Evolutionary conservation across 2,888 invertebrate genomes (phyloP).

Genomic region (Halictus quadricinctus): DNA sequence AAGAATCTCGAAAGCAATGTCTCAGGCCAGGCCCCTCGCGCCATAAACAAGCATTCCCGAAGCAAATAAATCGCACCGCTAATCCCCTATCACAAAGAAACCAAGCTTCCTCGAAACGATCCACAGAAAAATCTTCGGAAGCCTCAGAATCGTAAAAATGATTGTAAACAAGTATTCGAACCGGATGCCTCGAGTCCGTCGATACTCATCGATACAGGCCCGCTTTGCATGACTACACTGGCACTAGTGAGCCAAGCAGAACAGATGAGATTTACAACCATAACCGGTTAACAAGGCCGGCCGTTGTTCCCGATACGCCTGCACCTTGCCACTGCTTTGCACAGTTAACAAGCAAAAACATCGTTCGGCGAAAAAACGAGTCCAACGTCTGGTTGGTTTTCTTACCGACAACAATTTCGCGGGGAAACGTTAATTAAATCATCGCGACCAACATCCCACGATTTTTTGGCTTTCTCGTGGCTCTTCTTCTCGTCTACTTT

Average conservation of each 20-base stretch:
- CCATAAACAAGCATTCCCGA: neutral
- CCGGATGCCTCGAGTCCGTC: neutral
- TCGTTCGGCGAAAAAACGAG: conserved; percentile 11
- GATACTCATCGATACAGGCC: neutral
- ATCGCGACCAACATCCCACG: neutral
- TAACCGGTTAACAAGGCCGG: conserved; percentile 39
- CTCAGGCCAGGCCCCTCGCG: neutral
- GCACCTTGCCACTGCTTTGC: conserved; percentile 24
- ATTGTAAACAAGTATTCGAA: neutral
- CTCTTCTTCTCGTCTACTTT: neutral
- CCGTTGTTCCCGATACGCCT: conserved; percentile 20
- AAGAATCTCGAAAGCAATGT: too few relatives aligned
- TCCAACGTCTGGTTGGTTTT: neutral
- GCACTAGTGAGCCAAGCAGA: neutral
- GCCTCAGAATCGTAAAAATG: neutral
- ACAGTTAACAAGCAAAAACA: conserved; percentile 46
- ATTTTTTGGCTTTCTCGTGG: neutral
- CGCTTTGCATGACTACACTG: neutral
- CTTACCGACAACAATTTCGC: neutral
- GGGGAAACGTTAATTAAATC: conserved; percentile 26
- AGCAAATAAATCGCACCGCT: neutral
- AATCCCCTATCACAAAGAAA: neutral
- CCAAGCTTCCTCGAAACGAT: neutral
- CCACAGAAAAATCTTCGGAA: neutral
- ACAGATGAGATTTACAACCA: conserved; percentile 31